Percentiles rank a stretch among this genome's conserved stretches.
phyloP scores from a whole-genome alignment of 2,113 vertebrate species.

The Leuciscus idus region DNA sequence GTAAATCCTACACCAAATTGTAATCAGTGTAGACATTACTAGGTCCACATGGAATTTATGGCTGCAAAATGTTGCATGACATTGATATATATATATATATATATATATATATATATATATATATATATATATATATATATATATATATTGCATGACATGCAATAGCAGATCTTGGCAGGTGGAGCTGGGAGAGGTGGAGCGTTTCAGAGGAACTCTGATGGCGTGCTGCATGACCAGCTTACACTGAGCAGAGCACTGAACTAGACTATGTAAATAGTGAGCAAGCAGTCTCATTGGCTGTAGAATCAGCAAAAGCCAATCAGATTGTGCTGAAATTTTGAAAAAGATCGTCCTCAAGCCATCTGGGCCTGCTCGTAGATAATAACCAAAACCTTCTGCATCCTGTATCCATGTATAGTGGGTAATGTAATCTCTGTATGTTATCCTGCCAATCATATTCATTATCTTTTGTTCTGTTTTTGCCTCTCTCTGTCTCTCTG shows the following conservation, averaged over 20 bases:
- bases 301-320: not conserved
- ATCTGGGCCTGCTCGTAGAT: not conserved
- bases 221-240: not conserved
- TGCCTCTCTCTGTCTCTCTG: slow-evolving; percentile 44
- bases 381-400: not conserved
- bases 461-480: not conserved
- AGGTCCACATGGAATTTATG: too few relatives aligned
- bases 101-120: too few relatives aligned
- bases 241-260: not conserved
- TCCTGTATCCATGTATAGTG: not conserved
- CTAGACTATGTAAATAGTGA: not conserved
- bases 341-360: not conserved
- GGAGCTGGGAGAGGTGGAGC: not conserved
- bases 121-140: too few relatives aligned
- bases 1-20: too few relatives aligned
- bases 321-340: not conserved
- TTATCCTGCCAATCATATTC: not conserved
- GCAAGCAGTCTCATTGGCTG: too few relatives aligned
- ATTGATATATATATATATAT: too few relatives aligned
- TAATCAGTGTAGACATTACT: too few relatives aligned
- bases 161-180: not conserved
- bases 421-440: not conserved
- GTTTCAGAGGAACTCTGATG: not conserved
- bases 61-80: too few relatives aligned
- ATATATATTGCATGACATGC: too few relatives aligned